Conservation (phyloP, 1,140 invertebrate genomes). For the Rhyacophila brunnea region DNA sequence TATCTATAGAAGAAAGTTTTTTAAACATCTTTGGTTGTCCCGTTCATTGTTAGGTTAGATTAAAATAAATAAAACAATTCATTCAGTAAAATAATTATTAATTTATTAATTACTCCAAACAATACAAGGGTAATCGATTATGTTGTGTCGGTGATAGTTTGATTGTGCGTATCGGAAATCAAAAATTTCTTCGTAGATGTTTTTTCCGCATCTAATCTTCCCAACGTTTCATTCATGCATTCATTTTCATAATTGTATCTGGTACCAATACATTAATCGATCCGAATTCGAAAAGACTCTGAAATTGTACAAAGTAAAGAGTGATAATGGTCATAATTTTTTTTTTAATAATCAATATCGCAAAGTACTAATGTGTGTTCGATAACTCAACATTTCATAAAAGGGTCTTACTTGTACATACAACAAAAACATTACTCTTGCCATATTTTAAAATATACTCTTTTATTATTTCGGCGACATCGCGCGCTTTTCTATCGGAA, state of each 20-base stretch:
- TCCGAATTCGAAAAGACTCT: not conserved
- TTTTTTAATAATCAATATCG: too few species aligned
- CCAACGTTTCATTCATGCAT: not conserved
- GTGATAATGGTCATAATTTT: slow-evolving; percentile 8
- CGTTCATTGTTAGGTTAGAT: too few species aligned
- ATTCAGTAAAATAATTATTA: too few species aligned
- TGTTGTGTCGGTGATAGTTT: too few species aligned
- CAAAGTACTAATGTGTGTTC: too few species aligned
- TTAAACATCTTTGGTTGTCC: too few species aligned
- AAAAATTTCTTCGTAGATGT: not conserved
- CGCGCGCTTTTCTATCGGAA: slow-evolving; percentile 5
- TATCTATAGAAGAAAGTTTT: too few species aligned
- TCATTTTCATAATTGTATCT: too few species aligned
- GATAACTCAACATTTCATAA: slow-evolving; percentile 13
- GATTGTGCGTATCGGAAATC: too few species aligned
- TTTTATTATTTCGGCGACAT: not conserved
- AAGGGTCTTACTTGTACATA: slow-evolving; percentile 23
- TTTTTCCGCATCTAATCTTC: not conserved
- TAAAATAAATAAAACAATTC: too few species aligned
- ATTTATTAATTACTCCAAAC: too few species aligned
- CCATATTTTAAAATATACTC: slow-evolving; percentile 1
- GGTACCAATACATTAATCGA: not conserved
- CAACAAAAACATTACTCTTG: slow-evolving; percentile 19
- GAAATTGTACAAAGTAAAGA: slow-evolving; percentile 23
- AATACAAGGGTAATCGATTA: too few species aligned